A percentile compares a stretch with the other conserved stretches of the same genome.
These are phyloP conservation scores for Akabosia matsudoensis DNA, from an alignment of 1,140 invertebrate genomes.

Conservation along the genomic window DNA sequence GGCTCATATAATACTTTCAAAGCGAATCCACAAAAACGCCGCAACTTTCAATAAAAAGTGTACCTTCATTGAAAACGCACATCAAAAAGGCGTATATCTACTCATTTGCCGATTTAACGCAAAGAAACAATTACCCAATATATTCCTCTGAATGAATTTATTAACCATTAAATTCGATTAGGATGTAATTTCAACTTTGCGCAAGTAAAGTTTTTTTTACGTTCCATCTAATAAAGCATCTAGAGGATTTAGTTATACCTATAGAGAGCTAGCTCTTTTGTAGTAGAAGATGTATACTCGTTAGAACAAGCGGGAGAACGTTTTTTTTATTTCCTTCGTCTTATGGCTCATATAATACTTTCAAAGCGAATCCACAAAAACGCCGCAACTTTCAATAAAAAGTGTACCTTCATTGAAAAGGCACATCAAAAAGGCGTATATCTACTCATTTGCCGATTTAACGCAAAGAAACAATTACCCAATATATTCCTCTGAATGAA, in stretches of 20 bases:
- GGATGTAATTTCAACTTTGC: slow-evolving; percentile 15
- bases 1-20: slow-evolving; percentile 1
- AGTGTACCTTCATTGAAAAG: neutral
- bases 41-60: neutral
- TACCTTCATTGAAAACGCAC: neutral
- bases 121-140: neutral
- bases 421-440: too few species aligned
- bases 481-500: neutral
- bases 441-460: neutral
- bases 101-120: neutral
- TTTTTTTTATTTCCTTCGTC: neutral
- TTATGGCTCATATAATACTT: neutral
- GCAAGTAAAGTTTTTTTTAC: neutral
- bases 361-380: neutral
- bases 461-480: neutral
- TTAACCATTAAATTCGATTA: slow-evolving; percentile 16
- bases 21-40: neutral
- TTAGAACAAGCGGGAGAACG: slow-evolving; percentile 3
- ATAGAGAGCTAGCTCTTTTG: too few species aligned
- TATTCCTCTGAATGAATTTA: neutral
- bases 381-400: neutral
- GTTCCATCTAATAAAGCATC: neutral
- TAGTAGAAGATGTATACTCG: neutral
- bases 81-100: too few species aligned
- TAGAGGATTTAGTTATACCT: neutral